Percentiles rank a stretch among this genome's conserved stretches.
Conservation (phyloP, 2,888 invertebrate genomes). For the Eupithecia exiguata region DNA sequence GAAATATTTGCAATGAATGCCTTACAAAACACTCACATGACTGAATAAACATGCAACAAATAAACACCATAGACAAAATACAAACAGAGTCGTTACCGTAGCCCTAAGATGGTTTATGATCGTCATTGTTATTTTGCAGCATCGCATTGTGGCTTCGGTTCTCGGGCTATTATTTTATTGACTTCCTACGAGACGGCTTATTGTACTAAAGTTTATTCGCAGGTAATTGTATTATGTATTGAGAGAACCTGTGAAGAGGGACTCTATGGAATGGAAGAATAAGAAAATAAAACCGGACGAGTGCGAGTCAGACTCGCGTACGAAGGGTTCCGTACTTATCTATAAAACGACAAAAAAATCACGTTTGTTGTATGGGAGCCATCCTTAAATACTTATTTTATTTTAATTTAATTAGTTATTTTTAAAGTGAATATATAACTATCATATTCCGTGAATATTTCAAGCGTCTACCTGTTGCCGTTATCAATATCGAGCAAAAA, state of each 20-base stretch:
- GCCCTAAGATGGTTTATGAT: conserved; percentile 64
- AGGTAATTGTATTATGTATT: conserved; percentile 35
- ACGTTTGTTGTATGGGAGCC: too few relatives aligned
- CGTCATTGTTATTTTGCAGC: conserved; percentile 64
- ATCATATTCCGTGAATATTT: too few relatives aligned
- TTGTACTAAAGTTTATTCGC: conserved; percentile 53
- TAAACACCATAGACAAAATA: not conserved
- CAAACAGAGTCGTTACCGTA: conserved; percentile 41
- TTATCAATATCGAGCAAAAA: too few relatives aligned
- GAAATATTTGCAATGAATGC: not conserved
- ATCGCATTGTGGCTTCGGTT: conserved; percentile 55
- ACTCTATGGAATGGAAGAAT: too few relatives aligned
- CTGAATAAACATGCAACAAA: not conserved
- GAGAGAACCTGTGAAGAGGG: not conserved
- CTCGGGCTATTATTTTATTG: conserved; percentile 69
- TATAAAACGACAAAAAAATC: too few relatives aligned
- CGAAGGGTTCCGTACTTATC: too few relatives aligned
- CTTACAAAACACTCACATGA: not conserved
- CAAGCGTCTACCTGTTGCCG: too few relatives aligned
- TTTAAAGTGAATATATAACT: too few relatives aligned
- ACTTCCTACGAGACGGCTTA: conserved; percentile 67
- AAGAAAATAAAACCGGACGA: too few relatives aligned
- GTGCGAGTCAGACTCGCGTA: too few relatives aligned
- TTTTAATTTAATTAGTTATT: too few relatives aligned
- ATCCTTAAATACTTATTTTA: too few relatives aligned